phyloP scores from a whole-genome alignment of 2,113 vertebrate genomes.

The Rhabdomys dilectus region DNA sequence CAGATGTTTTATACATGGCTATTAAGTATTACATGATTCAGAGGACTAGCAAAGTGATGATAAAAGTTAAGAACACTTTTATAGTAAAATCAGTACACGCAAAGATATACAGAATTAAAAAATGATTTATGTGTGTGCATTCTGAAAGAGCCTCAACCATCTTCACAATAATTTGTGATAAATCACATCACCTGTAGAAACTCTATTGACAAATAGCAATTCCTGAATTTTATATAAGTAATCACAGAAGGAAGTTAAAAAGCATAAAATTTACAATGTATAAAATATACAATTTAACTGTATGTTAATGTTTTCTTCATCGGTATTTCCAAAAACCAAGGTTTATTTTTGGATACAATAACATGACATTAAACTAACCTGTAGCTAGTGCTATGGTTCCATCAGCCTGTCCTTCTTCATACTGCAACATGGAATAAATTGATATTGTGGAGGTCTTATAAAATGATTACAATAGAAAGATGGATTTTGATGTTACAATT shows the following conservation, averaged over 20 bases:
- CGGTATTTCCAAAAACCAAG: not conserved
- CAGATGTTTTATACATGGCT: constrained; percentile 73
- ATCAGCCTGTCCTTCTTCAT: not conserved
- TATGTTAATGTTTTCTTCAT: not conserved
- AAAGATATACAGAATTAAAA: constrained; percentile 36
- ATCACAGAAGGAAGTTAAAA: constrained; percentile 1
- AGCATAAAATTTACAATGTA: not conserved
- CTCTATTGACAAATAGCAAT: not conserved
- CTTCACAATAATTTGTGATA: not conserved
- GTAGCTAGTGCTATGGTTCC: not conserved
- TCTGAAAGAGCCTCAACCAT: constrained; percentile 3
- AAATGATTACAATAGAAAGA: not conserved
- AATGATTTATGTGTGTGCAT: not conserved
- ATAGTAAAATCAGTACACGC: constrained; percentile 18
- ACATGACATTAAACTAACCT: not conserved
- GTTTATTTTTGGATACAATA: not conserved
- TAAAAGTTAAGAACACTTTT: constrained; percentile 41
- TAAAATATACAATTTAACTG: not conserved
- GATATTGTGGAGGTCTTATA: not conserved
- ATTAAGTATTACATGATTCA: constrained; percentile 23
- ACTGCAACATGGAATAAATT: not conserved
- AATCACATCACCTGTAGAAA: not conserved
- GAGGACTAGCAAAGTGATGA: not conserved
- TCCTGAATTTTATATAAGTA: not conserved
- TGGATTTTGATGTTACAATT: not conserved